These are phyloP conservation scores for Dicrostonyx torquatus DNA, from an alignment of 2,797 vertebrate species.

Conservation along the genomic window DNA sequence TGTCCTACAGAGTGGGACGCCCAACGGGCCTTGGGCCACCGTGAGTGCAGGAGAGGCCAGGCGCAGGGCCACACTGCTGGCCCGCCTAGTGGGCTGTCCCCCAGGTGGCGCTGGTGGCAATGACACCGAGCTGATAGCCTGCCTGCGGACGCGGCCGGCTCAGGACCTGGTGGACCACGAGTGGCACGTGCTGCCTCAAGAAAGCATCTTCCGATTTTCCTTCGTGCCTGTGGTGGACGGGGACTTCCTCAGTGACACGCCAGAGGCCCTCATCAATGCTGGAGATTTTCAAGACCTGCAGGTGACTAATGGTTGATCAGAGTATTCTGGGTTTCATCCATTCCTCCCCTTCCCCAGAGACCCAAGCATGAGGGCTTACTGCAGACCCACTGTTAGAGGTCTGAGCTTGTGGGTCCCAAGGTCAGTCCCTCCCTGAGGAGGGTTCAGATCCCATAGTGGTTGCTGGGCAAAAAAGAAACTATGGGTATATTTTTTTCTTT, in stretches of 20 bases:
- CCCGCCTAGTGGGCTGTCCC: slow-evolving; percentile 89
- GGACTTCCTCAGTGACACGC: slow-evolving; percentile 91
- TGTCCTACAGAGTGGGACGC: slow-evolving; percentile 93
- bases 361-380: slow-evolving; percentile 12
- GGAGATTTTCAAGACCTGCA: slow-evolving; percentile 92
- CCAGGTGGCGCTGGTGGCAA: slow-evolving; percentile 80
- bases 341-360: slow-evolving; percentile 10
- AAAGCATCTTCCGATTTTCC: slow-evolving; percentile 93
- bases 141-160: slow-evolving; percentile 88
- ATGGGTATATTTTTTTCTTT: slow-evolving; percentile 51
- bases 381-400: slow-evolving; percentile 27
- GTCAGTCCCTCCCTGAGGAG: neutral
- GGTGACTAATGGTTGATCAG: slow-evolving; percentile 66
- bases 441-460: slow-evolving; percentile 34
- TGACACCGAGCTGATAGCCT: slow-evolving; percentile 92
- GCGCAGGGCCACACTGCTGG: slow-evolving; percentile 89
- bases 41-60: slow-evolving; percentile 91
- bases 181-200: slow-evolving; percentile 91
- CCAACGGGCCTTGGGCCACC: slow-evolving; percentile 94
- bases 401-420: neutral
- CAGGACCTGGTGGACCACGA: slow-evolving; percentile 92
- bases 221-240: slow-evolving; percentile 95
- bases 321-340: neutral
- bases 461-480: slow-evolving; percentile 22
- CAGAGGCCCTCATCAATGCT: slow-evolving; percentile 90